Percentiles rank a stretch among this genome's conserved stretches.
phyloP scores from a whole-genome alignment of 2,113 vertebrate species.

The Boulengeromyrus knoepffleri region DNA sequence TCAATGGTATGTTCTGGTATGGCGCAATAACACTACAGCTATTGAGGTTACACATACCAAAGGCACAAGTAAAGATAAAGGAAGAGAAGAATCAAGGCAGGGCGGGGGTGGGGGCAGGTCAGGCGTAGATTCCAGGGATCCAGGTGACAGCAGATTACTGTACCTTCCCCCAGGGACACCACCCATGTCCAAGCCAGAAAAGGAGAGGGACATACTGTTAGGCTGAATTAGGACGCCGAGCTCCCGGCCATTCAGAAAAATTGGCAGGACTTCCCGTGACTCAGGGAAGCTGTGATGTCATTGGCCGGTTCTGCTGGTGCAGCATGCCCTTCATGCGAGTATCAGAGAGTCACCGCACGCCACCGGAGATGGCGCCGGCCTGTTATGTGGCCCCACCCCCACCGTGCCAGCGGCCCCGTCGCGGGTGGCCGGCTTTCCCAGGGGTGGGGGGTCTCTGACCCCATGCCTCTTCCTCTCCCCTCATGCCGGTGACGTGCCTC shows the following conservation, averaged over 20 bases:
- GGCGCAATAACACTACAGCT: not conserved
- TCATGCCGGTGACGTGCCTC: not conserved
- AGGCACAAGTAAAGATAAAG: not conserved
- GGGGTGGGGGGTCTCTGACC: not conserved
- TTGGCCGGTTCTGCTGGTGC: not conserved
- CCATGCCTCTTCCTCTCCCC: not conserved
- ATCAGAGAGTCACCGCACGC: not conserved
- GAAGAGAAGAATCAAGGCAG: not conserved
- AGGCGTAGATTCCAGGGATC: not conserved
- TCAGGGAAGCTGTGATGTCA: not conserved
- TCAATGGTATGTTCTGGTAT: not conserved
- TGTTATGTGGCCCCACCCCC: not conserved
- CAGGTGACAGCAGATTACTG: not conserved
- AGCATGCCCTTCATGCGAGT: not conserved
- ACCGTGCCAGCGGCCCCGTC: not conserved
- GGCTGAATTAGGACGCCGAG: not conserved
- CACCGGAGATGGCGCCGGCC: not conserved
- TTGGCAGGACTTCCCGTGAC: not conserved
- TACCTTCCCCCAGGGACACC: not conserved
- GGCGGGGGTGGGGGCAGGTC: not conserved
- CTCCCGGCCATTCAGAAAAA: not conserved
- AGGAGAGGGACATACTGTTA: not conserved
- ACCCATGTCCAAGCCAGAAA: not conserved
- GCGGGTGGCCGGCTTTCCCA: not conserved
- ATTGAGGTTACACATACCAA: not conserved